Evolutionary conservation across 2,888 invertebrate genomes (phyloP).

Genomic region (Anaspis maculata): DNA sequence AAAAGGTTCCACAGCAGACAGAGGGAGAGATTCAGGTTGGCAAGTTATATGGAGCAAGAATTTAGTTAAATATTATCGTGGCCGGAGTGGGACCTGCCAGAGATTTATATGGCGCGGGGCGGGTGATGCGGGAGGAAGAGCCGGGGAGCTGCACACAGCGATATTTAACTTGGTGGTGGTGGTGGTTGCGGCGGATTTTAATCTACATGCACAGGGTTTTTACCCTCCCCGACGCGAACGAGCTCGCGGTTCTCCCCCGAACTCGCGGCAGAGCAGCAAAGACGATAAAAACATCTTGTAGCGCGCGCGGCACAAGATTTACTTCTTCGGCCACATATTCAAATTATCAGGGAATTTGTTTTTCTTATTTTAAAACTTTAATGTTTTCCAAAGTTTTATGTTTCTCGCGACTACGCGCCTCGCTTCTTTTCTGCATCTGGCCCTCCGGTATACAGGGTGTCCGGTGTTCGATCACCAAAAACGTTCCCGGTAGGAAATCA

Average conservation of each 20-base stretch:
- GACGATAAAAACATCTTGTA: conserved; percentile 46
- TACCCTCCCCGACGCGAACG: conserved; percentile 36
- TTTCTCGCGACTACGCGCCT: conserved; percentile 13
- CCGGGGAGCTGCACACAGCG: conserved; percentile 31
- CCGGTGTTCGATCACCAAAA: too few relatives aligned
- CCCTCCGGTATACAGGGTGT: too few relatives aligned
- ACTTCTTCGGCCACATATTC: conserved; percentile 45
- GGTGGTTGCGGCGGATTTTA: conserved; percentile 41
- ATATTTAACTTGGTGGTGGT: conserved; percentile 41
- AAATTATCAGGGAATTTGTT: conserved; percentile 48
- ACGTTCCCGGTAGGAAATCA: too few relatives aligned
- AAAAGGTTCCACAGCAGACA: too few relatives aligned
- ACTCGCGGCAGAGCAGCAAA: conserved; percentile 33
- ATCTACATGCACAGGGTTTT: conserved; percentile 44
- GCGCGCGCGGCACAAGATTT: conserved; percentile 37
- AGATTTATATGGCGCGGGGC: conserved; percentile 37
- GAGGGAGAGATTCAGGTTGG: conserved; percentile 26
- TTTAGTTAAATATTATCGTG: conserved; percentile 44
- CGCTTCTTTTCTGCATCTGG: too few relatives aligned
- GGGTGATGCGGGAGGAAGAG: background rate
- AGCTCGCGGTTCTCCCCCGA: conserved; percentile 37
- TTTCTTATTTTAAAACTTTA: conserved; percentile 41
- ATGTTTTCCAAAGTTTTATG: conserved; percentile 30
- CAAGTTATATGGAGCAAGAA: conserved; percentile 41
- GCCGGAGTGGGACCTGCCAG: conserved; percentile 39